These are phyloP conservation scores for Anaspis maculata DNA, from an alignment of 2,888 invertebrate species.

Conservation along the genomic window DNA sequence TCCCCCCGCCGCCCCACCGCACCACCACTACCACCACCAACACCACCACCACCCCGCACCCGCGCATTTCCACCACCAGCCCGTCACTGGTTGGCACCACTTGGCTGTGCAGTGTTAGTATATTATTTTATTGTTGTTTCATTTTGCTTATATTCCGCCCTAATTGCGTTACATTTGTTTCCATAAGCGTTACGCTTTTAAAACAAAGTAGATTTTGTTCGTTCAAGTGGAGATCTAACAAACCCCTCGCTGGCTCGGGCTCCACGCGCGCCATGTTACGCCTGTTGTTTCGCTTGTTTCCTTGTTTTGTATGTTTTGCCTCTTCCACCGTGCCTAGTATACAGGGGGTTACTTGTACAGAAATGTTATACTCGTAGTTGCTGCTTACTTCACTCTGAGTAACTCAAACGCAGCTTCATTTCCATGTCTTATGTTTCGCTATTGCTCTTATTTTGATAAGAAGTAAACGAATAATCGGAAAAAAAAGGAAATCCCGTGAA, in stretches of 20 bases:
- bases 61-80: constrained; percentile 45
- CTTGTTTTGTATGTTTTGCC: too few relatives aligned
- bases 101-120: constrained; percentile 60
- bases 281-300: neutral
- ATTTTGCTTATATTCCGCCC: constrained; percentile 26
- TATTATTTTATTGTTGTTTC: constrained; percentile 39
- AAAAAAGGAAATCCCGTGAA: too few relatives aligned
- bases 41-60: constrained; percentile 47
- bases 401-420: too few relatives aligned
- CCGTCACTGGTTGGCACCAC: constrained; percentile 52
- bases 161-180: constrained; percentile 36
- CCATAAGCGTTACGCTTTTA: constrained; percentile 34
- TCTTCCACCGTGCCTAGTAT: too few relatives aligned
- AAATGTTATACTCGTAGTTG: too few relatives aligned
- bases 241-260: constrained; percentile 19
- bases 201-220: constrained; percentile 35
- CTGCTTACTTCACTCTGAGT: too few relatives aligned
- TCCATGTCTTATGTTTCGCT: too few relatives aligned
- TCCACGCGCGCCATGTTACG: neutral
- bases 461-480: too few relatives aligned
- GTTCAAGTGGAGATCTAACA: constrained; percentile 27
- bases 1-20: constrained; percentile 45
- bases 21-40: constrained; percentile 45
- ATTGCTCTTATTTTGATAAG: too few relatives aligned
- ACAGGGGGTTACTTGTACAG: too few relatives aligned